A percentile compares a stretch with the other conserved stretches of the same genome.
Conservation (phyloP, 2,797 vertebrate genomes). For the Muscicapa comitata region DNA sequence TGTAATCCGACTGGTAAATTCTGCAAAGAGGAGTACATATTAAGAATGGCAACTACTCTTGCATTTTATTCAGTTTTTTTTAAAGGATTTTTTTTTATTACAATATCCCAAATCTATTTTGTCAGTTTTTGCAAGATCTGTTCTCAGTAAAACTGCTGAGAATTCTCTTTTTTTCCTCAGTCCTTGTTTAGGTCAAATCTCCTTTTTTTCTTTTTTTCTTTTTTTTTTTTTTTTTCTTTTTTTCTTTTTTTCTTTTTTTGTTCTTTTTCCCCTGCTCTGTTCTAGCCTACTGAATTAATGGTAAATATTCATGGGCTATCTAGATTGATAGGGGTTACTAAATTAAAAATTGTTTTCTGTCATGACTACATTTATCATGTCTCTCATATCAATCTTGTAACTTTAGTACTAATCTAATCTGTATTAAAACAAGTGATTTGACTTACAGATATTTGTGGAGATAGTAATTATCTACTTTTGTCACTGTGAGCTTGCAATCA, state of each 20-base stretch:
- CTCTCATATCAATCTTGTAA: slow-evolving; percentile 43
- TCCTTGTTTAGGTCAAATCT: slow-evolving; percentile 43
- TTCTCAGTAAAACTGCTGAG: slow-evolving; percentile 7
- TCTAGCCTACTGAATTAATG: slow-evolving; percentile 58
- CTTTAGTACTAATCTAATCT: slow-evolving; percentile 61
- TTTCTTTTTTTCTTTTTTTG: neutral
- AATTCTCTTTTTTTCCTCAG: slow-evolving; percentile 1
- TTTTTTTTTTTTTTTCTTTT: neutral
- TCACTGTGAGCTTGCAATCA: slow-evolving; percentile 34
- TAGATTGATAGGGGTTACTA: slow-evolving; percentile 73
- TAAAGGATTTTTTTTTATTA: neutral
- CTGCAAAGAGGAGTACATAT: neutral
- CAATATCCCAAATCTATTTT: neutral
- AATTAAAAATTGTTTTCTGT: slow-evolving; percentile 76
- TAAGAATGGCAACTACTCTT: neutral
- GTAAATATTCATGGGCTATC: slow-evolving; percentile 72
- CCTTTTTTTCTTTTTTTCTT: neutral
- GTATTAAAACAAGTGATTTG: slow-evolving; percentile 66
- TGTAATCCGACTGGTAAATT: slow-evolving; percentile 1
- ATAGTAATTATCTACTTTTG: slow-evolving; percentile 66
- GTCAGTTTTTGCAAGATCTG: neutral
- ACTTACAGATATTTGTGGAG: slow-evolving; percentile 61
- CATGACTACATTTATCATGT: slow-evolving; percentile 73
- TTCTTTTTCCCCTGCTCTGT: neutral
- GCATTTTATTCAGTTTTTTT: neutral